phyloP scores from a whole-genome alignment of 2,113 vertebrate genomes.

The Porphyrio hochstetteri region DNA sequence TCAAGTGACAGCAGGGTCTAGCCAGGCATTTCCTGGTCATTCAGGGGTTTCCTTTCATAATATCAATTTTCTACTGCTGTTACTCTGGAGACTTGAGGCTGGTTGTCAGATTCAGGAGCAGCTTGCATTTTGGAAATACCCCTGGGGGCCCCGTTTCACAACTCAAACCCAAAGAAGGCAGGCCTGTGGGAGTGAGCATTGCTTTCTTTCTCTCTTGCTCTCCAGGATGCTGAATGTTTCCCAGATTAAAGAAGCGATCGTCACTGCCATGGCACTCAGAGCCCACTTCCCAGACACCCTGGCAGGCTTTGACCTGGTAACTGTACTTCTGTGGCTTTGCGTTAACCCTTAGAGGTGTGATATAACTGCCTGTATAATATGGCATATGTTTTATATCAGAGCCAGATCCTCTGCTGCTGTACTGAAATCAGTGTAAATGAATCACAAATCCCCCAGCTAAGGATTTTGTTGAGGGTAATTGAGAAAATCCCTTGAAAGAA shows the following conservation, averaged over 20 bases:
- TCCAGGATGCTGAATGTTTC: slow-evolving; percentile 75
- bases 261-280: slow-evolving; percentile 78
- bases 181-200: background rate
- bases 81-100: slow-evolving; percentile 7
- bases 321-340: background rate
- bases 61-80: background rate
- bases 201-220: slow-evolving; percentile 39
- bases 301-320: slow-evolving; percentile 93
- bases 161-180: background rate
- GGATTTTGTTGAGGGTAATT: background rate
- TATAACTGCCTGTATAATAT: background rate
- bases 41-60: slow-evolving; percentile 24
- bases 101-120: slow-evolving; percentile 24
- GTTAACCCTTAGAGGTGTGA: background rate
- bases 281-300: slow-evolving; percentile 81
- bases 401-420: background rate
- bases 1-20: slow-evolving; percentile 32
- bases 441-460: background rate
- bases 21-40: slow-evolving; percentile 52
- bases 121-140: background rate
- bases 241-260: slow-evolving; percentile 67
- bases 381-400: background rate
- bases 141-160: background rate
- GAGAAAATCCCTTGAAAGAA: slow-evolving; percentile 1
- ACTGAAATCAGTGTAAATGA: background rate